Evolutionary conservation across 2,888 invertebrate genomes (phyloP).

Genomic region (Ormyrus rosae): DNA sequence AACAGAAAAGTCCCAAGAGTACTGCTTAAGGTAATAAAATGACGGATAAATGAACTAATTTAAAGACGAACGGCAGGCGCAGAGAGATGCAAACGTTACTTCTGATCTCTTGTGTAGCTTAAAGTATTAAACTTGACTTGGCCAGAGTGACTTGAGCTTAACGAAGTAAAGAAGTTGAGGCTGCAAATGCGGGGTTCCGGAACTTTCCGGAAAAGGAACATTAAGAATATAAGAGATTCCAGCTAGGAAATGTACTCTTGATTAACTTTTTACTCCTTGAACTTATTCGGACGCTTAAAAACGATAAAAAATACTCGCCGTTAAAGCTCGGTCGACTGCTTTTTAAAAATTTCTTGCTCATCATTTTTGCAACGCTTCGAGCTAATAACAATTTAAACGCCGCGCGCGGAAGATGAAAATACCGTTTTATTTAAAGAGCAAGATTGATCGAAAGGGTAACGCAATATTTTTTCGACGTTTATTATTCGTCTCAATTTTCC

Average conservation of each 20-base stretch:
- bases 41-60: constrained; percentile 30
- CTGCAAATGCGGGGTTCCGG: background rate
- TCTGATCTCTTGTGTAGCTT: constrained; percentile 41
- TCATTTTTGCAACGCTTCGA: too few species aligned
- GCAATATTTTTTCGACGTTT: too few species aligned
- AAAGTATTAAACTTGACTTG: constrained; percentile 46
- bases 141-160: constrained; percentile 36
- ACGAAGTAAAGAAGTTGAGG: constrained; percentile 45
- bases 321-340: background rate
- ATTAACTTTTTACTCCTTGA: constrained; percentile 14
- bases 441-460: too few species aligned
- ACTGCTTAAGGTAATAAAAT: background rate
- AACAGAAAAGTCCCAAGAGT: background rate
- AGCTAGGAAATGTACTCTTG: constrained; percentile 4
- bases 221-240: constrained; percentile 20
- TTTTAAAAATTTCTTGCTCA: too few species aligned
- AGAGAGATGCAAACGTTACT: constrained; percentile 24
- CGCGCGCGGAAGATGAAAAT: too few species aligned
- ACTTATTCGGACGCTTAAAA: background rate
- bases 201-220: constrained; percentile 27
- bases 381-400: too few species aligned
- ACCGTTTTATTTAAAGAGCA: too few species aligned
- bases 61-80: background rate
- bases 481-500: too few species aligned
- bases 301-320: background rate